These are phyloP conservation scores for Spea bombifrons DNA, from an alignment of 2,113 vertebrate species.

Conservation along the genomic window DNA sequence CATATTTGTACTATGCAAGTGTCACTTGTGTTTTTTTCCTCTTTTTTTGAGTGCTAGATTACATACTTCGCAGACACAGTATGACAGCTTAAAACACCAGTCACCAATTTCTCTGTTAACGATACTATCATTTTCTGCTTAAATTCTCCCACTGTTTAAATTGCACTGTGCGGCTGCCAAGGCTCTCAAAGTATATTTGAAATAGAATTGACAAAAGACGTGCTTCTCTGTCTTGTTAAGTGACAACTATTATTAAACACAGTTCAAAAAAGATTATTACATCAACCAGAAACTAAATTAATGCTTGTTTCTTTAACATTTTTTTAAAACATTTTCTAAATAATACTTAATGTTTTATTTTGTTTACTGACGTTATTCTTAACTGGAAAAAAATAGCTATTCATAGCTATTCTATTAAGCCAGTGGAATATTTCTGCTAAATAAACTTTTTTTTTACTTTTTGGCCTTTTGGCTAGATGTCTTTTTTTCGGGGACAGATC, in stretches of 20 bases:
- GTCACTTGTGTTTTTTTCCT: conserved; percentile 9
- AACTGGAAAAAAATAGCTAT: too few relatives aligned
- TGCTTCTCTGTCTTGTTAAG: conserved; percentile 1
- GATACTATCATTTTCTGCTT: conserved; percentile 43
- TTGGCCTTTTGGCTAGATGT: too few relatives aligned
- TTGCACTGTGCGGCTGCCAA: conserved; percentile 20
- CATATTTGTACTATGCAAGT: conserved; percentile 31
- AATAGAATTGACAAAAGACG: conserved; percentile 11
- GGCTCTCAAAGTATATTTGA: conserved; percentile 14
- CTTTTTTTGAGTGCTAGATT: conserved; percentile 39
- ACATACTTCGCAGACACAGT: conserved; percentile 36
- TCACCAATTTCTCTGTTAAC: conserved; percentile 40
- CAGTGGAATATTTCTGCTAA: too few relatives aligned
- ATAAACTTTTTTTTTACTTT: too few relatives aligned
- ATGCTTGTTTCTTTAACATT: too few relatives aligned
- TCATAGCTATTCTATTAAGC: too few relatives aligned
- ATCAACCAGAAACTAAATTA: not conserved
- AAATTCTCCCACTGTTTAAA: conserved; percentile 18
- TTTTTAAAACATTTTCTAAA: too few relatives aligned
- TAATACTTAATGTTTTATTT: too few relatives aligned
- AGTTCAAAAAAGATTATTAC: not conserved
- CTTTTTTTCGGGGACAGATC: too few relatives aligned
- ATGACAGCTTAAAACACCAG: conserved; percentile 38
- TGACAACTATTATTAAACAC: not conserved
- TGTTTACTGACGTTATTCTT: too few relatives aligned